Evolutionary conservation across 2,113 vertebrate species (phyloP).

Genomic region (Eulemur macaco): DNA sequence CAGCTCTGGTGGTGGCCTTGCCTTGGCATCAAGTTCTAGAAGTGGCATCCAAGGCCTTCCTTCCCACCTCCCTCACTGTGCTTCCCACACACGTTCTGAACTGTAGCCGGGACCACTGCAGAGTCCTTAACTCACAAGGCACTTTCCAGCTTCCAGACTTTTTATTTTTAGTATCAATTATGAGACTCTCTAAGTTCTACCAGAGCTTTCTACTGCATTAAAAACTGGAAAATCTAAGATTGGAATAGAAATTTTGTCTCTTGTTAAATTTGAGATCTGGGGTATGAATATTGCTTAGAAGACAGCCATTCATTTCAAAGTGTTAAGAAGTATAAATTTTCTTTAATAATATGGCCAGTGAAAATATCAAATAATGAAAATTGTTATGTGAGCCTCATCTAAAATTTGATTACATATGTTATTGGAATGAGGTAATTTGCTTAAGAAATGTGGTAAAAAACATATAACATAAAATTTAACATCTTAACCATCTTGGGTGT

Average conservation of each 20-base stretch:
- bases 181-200: neutral
- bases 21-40: neutral
- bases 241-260: neutral
- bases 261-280: neutral
- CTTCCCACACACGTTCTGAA: accelerated
- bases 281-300: neutral
- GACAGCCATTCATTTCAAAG: neutral
- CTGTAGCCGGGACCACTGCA: neutral
- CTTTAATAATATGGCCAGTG: too few relatives aligned
- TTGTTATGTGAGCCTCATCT: too few relatives aligned
- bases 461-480: neutral
- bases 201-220: neutral
- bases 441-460: neutral
- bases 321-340: too few relatives aligned
- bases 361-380: neutral
- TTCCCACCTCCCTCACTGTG: neutral
- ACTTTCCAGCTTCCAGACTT: accelerated
- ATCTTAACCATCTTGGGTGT: neutral
- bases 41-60: neutral
- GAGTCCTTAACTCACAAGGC: too few relatives aligned
- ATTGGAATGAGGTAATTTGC: neutral
- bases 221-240: neutral
- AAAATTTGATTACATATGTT: neutral
- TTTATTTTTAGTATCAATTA: neutral
- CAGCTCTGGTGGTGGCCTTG: neutral